Evolutionary conservation across 2,888 invertebrate species (phyloP), one percentile per base, ranked within the genome.

Genomic region (Pocota personata): DNA sequence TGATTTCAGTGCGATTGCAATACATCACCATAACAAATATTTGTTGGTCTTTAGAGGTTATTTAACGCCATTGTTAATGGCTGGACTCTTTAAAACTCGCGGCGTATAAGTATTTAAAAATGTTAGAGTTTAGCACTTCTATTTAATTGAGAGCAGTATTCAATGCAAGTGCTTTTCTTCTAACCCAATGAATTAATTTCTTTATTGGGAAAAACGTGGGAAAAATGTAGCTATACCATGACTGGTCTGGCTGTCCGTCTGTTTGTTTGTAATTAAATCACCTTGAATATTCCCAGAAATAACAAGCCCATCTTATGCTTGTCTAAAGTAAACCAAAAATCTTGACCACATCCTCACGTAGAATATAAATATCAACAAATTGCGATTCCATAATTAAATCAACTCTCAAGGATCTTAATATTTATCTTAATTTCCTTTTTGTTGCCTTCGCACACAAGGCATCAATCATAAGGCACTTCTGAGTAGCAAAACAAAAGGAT

Each of bases 351-450:
- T 16, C 27, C 14, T 27, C 64, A 27, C 27, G 46, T 32, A 19
- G 35, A 35, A 19, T 52, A 57, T 21, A 69, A 46, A 43, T 32
- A 57, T 58, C 58, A 58, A 76, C 66, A 66, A 66, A 57, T 66
- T 35, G 24, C 46, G 55, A 57, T 76, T 57, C 57, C 52, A 76
- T 75, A 82, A 82, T 82, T 75, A 82, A 82, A 75, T 75, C 75
- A 73, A 50, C 32, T 10, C 66, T 66, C 50, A 55, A 55, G 58
- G 67, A 46, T 69, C 67, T 60, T 46, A 16, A 43, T 67, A 52
- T 73, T 79, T 58, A 79, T 66, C 73, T 66, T 73, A 14, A 66
- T 66, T 43, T 40, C 32, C n/a, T 24, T 30, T 6, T 21, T 10
- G 24, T 35, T 12, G 43, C 43, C 16, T 32, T n/a, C 24, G 21